Percentiles rank a stretch among this genome's conserved stretches.
These are phyloP conservation scores for Entomobrya proxima DNA, from an alignment of 2,888 invertebrate species.

Conservation along the genomic window DNA sequence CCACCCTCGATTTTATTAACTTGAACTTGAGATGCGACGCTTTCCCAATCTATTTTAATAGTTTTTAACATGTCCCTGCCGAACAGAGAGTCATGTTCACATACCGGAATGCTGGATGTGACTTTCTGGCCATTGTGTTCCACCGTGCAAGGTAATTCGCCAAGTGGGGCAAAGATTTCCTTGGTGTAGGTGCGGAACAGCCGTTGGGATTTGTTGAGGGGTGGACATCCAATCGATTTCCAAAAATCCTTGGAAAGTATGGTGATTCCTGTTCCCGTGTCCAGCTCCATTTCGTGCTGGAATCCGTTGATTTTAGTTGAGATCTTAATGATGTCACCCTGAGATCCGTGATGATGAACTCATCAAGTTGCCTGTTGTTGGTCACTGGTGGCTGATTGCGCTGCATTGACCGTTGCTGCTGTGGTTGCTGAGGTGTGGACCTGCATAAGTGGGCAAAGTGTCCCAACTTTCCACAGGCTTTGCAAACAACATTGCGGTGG, in stretches of 20 bases:
- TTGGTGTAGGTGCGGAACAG: slow-evolving; percentile 12
- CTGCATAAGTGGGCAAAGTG: slow-evolving; percentile 43
- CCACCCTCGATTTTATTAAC: not conserved
- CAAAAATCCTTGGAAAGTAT: slow-evolving; percentile 27
- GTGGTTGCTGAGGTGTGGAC: not conserved
- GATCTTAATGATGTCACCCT: not conserved
- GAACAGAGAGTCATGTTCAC: slow-evolving; percentile 48
- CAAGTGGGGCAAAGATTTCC: not conserved
- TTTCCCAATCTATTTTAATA: slow-evolving; percentile 58
- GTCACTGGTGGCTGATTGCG: not conserved
- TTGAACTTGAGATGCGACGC: not conserved
- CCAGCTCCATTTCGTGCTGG: slow-evolving; percentile 44
- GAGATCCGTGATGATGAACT: no score
- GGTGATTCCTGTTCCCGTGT: slow-evolving; percentile 42
- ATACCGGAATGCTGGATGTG: not conserved
- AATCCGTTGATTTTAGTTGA: slow-evolving; percentile 15
- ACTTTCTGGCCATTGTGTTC: not conserved
- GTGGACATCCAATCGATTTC: not conserved
- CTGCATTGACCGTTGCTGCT: not conserved
- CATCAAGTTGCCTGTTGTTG: not conserved
- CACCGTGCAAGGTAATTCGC: not conserved
- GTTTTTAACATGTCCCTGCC: slow-evolving; percentile 57
- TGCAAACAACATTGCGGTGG: slow-evolving; percentile 3
- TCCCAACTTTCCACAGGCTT: slow-evolving; percentile 40
- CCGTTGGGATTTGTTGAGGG: not conserved